phyloP scores from a whole-genome alignment of 2,797 vertebrate genomes.

The Kryptopterus vitreolus region DNA sequence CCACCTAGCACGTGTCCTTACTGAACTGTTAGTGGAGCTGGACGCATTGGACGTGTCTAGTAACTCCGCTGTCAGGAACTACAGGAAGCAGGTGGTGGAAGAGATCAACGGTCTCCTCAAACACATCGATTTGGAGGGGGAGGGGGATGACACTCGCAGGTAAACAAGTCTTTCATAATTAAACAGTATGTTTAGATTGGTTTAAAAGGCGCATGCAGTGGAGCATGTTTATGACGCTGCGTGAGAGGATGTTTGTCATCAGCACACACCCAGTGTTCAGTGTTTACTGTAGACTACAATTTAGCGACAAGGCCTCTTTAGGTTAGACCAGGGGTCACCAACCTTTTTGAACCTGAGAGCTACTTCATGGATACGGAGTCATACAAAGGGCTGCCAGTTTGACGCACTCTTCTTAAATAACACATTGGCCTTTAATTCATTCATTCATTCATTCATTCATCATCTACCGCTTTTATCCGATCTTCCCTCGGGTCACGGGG shows the following conservation, averaged over 20 bases:
- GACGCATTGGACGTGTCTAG: conserved; percentile 94
- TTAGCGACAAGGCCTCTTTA: conserved; percentile 17
- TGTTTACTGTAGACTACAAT: neutral
- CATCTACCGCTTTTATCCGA: too few relatives aligned
- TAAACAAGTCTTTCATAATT: too few relatives aligned
- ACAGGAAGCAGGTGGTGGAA: conserved; percentile 93
- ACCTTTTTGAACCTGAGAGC: too few relatives aligned
- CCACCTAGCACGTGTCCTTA: conserved; percentile 90
- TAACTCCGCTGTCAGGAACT: conserved; percentile 85
- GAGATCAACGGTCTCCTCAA: conserved; percentile 92
- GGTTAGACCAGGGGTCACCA: too few relatives aligned
- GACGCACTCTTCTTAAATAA: too few relatives aligned
- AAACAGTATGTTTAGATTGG: too few relatives aligned
- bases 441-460: too few relatives aligned
- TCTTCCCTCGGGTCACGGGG: too few relatives aligned
- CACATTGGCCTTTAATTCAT: too few relatives aligned
- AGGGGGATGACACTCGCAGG: conserved; percentile 83
- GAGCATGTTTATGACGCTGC: neutral
- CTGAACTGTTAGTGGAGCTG: conserved; percentile 89
- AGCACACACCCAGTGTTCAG: neutral
- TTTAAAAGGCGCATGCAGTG: neutral
- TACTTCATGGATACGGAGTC: too few relatives aligned
- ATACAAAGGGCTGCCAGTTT: too few relatives aligned
- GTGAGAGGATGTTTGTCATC: neutral
- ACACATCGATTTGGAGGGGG: conserved; percentile 91